These are phyloP conservation scores for Pediacus dermestoides DNA, from an alignment of 2,888 invertebrate species.

Conservation along the genomic window DNA sequence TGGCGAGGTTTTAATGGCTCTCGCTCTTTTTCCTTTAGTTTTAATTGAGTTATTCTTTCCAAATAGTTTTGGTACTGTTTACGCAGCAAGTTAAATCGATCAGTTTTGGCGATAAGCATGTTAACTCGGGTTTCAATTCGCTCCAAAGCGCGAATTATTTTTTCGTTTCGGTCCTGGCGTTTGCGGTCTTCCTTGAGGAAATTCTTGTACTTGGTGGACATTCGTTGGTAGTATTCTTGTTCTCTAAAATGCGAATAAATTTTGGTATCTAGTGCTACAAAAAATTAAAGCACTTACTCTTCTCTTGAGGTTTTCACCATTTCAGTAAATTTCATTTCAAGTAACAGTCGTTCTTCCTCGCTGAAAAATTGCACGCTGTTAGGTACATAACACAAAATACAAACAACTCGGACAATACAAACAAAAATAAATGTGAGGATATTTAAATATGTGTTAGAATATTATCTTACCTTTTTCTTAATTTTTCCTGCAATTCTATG, in stretches of 20 bases:
- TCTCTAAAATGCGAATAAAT: constrained; percentile 36
- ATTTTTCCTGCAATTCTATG: constrained; percentile 46
- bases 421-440: constrained; percentile 8
- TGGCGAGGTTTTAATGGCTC: no score
- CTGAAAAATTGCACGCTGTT: constrained; percentile 38
- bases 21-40: no score
- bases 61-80: constrained; percentile 41
- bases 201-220: constrained; percentile 51
- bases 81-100: constrained; percentile 54
- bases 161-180: constrained; percentile 59
- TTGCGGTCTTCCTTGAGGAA: constrained; percentile 58
- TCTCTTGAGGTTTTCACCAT: constrained; percentile 52
- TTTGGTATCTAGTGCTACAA: no score
- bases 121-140: constrained; percentile 57
- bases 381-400: constrained; percentile 25
- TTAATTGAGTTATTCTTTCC: no score
- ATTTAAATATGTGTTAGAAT: constrained; percentile 2
- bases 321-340: constrained; percentile 55
- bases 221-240: constrained; percentile 42
- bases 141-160: constrained; percentile 56
- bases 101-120: constrained; percentile 57
- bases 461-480: constrained; percentile 44
- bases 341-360: constrained; percentile 54
- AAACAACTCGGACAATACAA: no score
- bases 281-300: constrained; percentile 47